Conservation (phyloP, 1,140 invertebrate genomes). For the Drosophila orosa region DNA sequence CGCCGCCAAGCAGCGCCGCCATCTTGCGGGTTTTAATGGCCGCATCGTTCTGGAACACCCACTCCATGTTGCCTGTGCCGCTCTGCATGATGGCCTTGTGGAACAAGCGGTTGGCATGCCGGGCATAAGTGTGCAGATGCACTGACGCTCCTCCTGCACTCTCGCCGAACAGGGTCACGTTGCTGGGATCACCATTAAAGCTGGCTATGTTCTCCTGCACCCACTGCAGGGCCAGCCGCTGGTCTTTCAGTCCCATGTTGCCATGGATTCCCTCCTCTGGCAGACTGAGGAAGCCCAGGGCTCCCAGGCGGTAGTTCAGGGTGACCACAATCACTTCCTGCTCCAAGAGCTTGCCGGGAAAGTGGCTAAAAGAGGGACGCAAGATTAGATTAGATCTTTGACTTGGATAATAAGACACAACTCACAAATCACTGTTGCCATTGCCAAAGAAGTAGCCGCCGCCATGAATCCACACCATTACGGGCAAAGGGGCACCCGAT, state of each 20-base stretch:
- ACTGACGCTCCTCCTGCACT: slow-evolving; percentile 84
- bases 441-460: slow-evolving; percentile 85
- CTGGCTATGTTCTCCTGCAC: slow-evolving; percentile 86
- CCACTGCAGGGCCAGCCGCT: slow-evolving; percentile 85
- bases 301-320: slow-evolving; percentile 87
- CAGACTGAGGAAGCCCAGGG: slow-evolving; percentile 86
- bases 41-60: slow-evolving; percentile 61
- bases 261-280: slow-evolving; percentile 86
- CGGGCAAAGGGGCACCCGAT: slow-evolving; percentile 74
- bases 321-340: slow-evolving; percentile 87
- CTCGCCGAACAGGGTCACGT: slow-evolving; percentile 86
- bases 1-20: slow-evolving; percentile 56
- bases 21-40: slow-evolving; percentile 52
- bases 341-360: slow-evolving; percentile 87
- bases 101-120: slow-evolving; percentile 78
- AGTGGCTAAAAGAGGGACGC: slow-evolving; percentile 62
- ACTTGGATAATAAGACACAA: too few species aligned
- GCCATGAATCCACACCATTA: slow-evolving; percentile 86
- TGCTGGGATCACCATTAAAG: slow-evolving; percentile 87
- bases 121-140: slow-evolving; percentile 70
- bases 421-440: slow-evolving; percentile 82
- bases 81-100: slow-evolving; percentile 85
- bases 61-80: slow-evolving; percentile 78
- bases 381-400: background rate
- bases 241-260: slow-evolving; percentile 87